Evolutionary conservation across 2,888 invertebrate genomes (phyloP).

Genomic region (Diadegma fenestrale): DNA sequence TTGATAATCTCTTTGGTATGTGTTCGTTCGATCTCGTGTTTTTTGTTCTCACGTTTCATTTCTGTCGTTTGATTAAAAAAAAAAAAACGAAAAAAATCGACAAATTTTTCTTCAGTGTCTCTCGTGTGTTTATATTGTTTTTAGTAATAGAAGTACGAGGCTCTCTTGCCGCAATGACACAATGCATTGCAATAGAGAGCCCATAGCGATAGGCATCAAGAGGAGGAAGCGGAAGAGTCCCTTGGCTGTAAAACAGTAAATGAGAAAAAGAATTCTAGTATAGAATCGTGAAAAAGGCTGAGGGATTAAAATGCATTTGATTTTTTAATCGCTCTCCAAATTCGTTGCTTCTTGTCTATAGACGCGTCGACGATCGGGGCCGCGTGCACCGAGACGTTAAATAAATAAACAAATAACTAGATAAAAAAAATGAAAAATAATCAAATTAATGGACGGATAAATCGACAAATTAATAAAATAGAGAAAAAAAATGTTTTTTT

Average conservation of each 20-base stretch:
- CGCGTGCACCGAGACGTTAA: slow-evolving; percentile 13
- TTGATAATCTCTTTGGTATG: slow-evolving; percentile 55
- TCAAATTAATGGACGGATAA: not conserved
- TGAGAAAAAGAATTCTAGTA: slow-evolving; percentile 77
- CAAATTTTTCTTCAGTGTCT: slow-evolving; percentile 22
- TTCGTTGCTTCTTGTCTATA: slow-evolving; percentile 44
- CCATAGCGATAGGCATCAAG: slow-evolving; percentile 83
- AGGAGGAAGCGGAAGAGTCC: slow-evolving; percentile 82
- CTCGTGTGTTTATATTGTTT: slow-evolving; percentile 70
- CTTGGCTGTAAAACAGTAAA: slow-evolving; percentile 80
- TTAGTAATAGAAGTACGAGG: slow-evolving; percentile 79
- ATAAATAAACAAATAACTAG: no score
- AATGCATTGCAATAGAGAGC: slow-evolving; percentile 83
- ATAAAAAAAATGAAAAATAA: slow-evolving; percentile 5
- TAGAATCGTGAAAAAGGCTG: slow-evolving; percentile 65
- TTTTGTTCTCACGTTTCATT: slow-evolving; percentile 23
- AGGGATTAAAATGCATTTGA: slow-evolving; percentile 11
- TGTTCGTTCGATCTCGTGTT: slow-evolving; percentile 42
- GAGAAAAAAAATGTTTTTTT: no score
- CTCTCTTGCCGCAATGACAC: slow-evolving; percentile 80
- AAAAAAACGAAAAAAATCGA: slow-evolving; percentile 30
- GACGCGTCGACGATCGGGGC: not conserved
- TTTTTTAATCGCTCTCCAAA: slow-evolving; percentile 43
- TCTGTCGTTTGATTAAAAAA: not conserved
- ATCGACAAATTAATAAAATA: slow-evolving; percentile 6